Base-by-base conservation (phyloP, 2,888 invertebrate genomes). In the Spodoptera exigua region DNA sequence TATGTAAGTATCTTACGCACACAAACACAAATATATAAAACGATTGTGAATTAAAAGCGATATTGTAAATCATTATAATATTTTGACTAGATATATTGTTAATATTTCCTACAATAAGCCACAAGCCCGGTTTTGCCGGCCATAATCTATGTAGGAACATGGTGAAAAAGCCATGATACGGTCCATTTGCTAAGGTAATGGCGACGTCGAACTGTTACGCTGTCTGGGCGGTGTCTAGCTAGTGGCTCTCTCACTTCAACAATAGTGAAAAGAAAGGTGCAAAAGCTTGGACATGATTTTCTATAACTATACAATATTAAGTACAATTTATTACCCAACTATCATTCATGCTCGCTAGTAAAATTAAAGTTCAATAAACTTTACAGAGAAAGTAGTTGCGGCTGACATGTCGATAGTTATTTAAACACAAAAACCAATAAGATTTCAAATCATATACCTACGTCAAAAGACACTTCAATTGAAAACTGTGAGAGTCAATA, bases 151-250 rank as follows among this genome's bases (percentile, higher is more conserved):
- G 7, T 9, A 27, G 27, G 7, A 27, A 48, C 53, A 60, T 61
- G 54, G 43, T 56, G 53, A 58, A 66, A 41, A 62, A 66, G 69
- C 34, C 49, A 56, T 62, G 51, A 49, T 65, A 71, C 66, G 58
- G 70, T 60, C 75, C 69, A 79, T 79, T 76, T n/a, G n/a, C n/a
- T 78, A 79, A 67, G 66, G 49, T 63, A 68, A 73, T 59, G 43
- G 39, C 61, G 69, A 69, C 65, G 66, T 53, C 60, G 61, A 65
- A 63, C 70, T 71, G 68, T 74, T 76, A 66, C 66, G 69, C 70
- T 68, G 82, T 84, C 83, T 82, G 72, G 66, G 48, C 70, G 57
- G 21, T 59, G 81, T 81, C 83, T 83, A 79, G 74, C 68, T 71
- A 46, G 49, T 56, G 27, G 68, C 71, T 72, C 74, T 74, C 74